Percentiles rank a stretch among this genome's conserved stretches.
phyloP scores from a whole-genome alignment of 2,888 invertebrate genomes.

The Disparrhopalites patrizii region DNA sequence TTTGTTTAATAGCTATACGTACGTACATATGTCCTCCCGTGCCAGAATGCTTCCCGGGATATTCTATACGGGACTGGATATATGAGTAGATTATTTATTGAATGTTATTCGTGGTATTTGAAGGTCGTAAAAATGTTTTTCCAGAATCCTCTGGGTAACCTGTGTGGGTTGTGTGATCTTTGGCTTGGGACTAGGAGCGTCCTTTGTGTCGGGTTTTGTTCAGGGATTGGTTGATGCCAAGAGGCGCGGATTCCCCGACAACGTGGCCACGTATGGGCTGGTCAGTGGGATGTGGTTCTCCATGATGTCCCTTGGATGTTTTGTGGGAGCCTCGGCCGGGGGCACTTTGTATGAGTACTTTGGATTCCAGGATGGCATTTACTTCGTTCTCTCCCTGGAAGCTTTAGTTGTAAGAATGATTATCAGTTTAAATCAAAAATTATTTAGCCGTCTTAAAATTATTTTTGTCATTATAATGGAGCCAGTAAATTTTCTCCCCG shows the following conservation, averaged over 20 bases:
- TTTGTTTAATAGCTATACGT: background rate
- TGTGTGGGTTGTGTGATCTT: conserved; percentile 25
- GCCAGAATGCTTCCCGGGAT: no score
- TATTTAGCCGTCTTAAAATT: no score
- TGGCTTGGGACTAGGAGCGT: conserved; percentile 77
- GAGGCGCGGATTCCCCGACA: conserved; percentile 71
- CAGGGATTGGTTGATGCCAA: conserved; percentile 77
- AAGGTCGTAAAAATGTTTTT: no score
- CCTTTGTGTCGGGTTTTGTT: conserved; percentile 79
- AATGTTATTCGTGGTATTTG: no score
- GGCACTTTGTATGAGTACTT: conserved; percentile 69
- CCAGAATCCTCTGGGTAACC: conserved; percentile 21
- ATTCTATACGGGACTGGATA: no score
- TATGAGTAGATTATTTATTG: no score
- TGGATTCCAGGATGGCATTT: conserved; percentile 66
- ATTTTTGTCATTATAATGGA: no score
- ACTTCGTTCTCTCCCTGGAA: conserved; percentile 66
- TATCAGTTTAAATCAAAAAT: no score
- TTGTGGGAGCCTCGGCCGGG: conserved; percentile 60
- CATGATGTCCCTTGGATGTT: conserved; percentile 81
- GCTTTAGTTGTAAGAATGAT: conserved; percentile 61
- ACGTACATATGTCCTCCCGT: no score
- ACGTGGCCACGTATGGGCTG: conserved; percentile 80
- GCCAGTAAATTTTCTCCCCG: no score
- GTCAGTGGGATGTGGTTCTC: conserved; percentile 90